Base-by-base conservation (phyloP, 2,888 invertebrate genomes). In the Cantharis flavilabris region DNA sequence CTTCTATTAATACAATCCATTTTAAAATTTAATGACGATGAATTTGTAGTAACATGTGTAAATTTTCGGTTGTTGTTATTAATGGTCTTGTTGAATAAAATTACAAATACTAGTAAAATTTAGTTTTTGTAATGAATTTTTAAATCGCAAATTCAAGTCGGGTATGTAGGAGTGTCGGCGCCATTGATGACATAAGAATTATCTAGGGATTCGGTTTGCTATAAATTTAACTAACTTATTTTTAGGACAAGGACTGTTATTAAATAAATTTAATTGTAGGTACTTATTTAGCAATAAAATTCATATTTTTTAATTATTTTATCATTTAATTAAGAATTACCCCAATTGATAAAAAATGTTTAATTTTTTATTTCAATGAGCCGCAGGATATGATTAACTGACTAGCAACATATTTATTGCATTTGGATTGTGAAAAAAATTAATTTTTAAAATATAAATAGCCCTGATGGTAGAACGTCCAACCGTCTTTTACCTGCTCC, bases 141-240 rank as follows among this genome's bases (percentile, higher is more conserved):
- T 23, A 23, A 67, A 67, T 67, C 49, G 26, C 16, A 69, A 10
- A 73, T 23, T 69, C 26, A 33, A 67, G 49, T 28, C 23, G 26
- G 65, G 49, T 28, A 69, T 26, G 73, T 73, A 62, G 73, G 73
- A 69, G 73, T 62, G 62, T n/a, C 69, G 73, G 73, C 69, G 73
- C 73, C 69, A 69, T 69, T 73, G 73, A 69, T 73, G 73, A 73
- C 73, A 73, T 73, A 73, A 73, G 14, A 69, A 69, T 30, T 62
- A 23, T 71, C 23, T 63, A 71, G 30, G 30, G 30, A 33, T 72
- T 65, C 33, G 20, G 64, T 65, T 33, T 33, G 33, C 64, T 72
- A 72, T 72, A 72, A 72, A 72, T 67, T 65, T 72, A 49, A 23
- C 71, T 18, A 33, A 70, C 33, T n/a, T 30, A 70, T 70, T 70